These are phyloP conservation scores for Telmatherina bonti DNA, from an alignment of 2,797 vertebrate genomes.

Conservation along the genomic window DNA sequence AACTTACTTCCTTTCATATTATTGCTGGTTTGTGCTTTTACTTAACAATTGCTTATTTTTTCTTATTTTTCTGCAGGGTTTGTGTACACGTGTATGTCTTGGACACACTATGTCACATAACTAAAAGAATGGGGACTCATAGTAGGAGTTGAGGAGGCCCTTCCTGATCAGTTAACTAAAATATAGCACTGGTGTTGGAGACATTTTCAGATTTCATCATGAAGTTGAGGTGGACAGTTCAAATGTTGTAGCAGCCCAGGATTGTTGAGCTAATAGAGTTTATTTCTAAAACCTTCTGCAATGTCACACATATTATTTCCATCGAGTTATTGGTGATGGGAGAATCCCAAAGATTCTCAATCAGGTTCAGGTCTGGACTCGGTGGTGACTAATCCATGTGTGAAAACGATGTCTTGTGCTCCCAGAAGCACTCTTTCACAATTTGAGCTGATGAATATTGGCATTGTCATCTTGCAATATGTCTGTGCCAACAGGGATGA, in stretches of 20 bases:
- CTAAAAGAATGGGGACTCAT: slow-evolving; percentile 2
- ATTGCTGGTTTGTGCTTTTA: slow-evolving; percentile 32
- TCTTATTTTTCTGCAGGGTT: slow-evolving; percentile 10
- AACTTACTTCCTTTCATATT: slow-evolving; percentile 66
- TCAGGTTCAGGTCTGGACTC: no score
- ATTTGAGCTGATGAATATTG: no score
- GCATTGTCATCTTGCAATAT: no score
- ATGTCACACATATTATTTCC: no score
- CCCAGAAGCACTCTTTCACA: no score
- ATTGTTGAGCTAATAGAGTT: background rate
- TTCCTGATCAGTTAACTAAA: background rate
- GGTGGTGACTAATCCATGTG: no score
- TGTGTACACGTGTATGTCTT: slow-evolving; percentile 3
- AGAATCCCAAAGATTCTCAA: no score
- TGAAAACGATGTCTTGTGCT: no score
- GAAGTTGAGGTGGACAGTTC: background rate
- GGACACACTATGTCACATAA: background rate
- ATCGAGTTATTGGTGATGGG: no score
- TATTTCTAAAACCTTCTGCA: no score
- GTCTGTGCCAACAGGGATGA: no score
- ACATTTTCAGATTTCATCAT: background rate
- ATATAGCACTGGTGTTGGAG: background rate
- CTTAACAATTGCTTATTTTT: slow-evolving; percentile 41
- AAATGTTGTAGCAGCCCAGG: background rate
- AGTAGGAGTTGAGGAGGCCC: no score